Evolutionary conservation across 1,140 invertebrate genomes (phyloP), one percentile per base, ranked within the genome.

Genomic region (Dinothrombium tinctorium): DNA sequence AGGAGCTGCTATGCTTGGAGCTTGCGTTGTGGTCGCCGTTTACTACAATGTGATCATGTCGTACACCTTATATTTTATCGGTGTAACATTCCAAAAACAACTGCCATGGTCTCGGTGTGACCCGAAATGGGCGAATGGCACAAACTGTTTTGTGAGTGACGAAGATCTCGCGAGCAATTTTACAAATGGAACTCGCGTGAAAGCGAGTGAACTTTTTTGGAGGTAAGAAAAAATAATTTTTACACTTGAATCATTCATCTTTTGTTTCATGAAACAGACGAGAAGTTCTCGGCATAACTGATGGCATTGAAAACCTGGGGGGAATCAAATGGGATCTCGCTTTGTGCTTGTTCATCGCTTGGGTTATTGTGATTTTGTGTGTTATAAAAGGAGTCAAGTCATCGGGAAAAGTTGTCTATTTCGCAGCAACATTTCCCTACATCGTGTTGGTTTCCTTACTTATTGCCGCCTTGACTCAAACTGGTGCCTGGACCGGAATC

Each of bases 401-500:
- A 35, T 72, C 75, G 1, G 81, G 81, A 38, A 86, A 86, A 62
- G 75, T 79, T 11, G 65, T 68, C n/a, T 68, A 67, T 61, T 68
- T 69, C 42, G 69, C 66, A 5, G 66, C 66, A 15, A 54, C 68
- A 19, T 67, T 71, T 45, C 68, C 67, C 2, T 71, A 71, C 50
- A 40, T 65, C 6, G 64, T 71, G 0, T 55, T 71, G 8, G 51
- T 59, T 12, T 59, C 61, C 28, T 51, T 69, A 23, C 57, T 71
- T 40, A 55, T 70, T 23, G 56, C 65, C 36, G 69, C 67, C 35
- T 58, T 66, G 14, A 68, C 63, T 4, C 48, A 66, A 22, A 52
- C 54, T 0, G 65, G 65, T 11, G 63, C 65, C 0, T 38, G 43
- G 17, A 51, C 64, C 14, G 65, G 65, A 11, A 58, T 67, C 33